A percentile compares a stretch with the other conserved stretches of the same genome.
Conservation (phyloP, 2,797 vertebrate genomes). For the Chloroceryle amazona region DNA sequence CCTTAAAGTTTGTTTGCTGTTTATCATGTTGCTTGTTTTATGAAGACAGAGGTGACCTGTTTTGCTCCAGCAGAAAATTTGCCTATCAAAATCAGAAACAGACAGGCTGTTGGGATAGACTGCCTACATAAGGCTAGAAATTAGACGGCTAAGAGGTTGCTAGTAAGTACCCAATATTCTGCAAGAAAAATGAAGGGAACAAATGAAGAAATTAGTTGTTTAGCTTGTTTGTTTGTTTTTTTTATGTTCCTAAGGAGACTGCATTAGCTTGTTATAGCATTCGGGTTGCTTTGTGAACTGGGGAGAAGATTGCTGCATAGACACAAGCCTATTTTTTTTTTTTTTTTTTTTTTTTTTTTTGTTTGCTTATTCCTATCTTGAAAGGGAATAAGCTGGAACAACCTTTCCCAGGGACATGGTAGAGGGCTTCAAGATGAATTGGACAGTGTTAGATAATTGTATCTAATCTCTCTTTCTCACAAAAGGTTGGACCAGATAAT, state of each 20-base stretch:
- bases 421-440: neutral
- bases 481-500: neutral
- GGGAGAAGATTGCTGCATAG: neutral
- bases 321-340: neutral
- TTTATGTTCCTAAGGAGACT: neutral
- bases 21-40: neutral
- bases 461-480: neutral
- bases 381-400: neutral
- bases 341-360: neutral
- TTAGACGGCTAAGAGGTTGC: neutral
- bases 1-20: neutral
- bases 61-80: neutral
- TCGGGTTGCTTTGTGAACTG: neutral
- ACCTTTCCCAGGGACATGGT: neutral
- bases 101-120: neutral
- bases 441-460: neutral
- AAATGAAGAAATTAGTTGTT: neutral
- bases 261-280: too few species aligned
- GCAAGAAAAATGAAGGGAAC: neutral
- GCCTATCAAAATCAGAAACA: neutral
- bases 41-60: neutral
- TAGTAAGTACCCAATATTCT: neutral
- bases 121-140: neutral
- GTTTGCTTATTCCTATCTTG: neutral
- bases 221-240: neutral